Base-by-base conservation (phyloP, 2,888 invertebrate genomes). In the Hymenopus coronatus region DNA sequence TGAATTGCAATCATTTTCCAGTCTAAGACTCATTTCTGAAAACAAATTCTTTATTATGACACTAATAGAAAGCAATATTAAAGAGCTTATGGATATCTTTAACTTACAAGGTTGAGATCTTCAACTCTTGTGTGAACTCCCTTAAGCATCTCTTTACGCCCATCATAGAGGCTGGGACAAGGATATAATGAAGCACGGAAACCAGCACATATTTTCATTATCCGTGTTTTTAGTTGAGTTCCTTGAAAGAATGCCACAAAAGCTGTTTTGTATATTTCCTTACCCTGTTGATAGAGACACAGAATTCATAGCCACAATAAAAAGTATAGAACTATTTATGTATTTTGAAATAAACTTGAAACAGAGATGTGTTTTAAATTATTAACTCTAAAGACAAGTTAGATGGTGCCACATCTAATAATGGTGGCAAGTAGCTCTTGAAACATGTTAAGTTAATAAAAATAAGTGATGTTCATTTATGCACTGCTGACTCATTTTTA, bases 61-160 rank as follows among this genome's bases (percentile, higher is more conserved):
- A 4, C 30, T 30, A 30, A 30, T 3, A 30, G 30, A 30, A 30
- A 30, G 4, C 4, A 30, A 30, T 30, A 30, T 30, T 30, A 30
- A 30, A 30, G 30, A 30, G 30, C 30, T 30, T 30, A 30, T 2
- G 2, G 12, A 40, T 40, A 12, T 9, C 1, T 46, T n/a, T 30
- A 28, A 83, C 90, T 82, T 90, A 93, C 93, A 28, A 93, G 93
- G 88, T 93, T 94, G 88, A 95, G 93, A 92, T 95, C 95, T 91
- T 95, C 95, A 90, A 95, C 95, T 33, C 95, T 92, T 0, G 95
- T 95, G 94, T 95, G 94, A n/a, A 96, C 95, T 15, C 95, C 95
- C 90, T 94, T 94, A 70, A 94, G 94, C 95, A 95, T 95, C 91
- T 95, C 95, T 84, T 95, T 91, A 88, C 95, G 92, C 90, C 95